Conservation (phyloP, 2,888 invertebrate species). For the Nebria brevicollis region DNA sequence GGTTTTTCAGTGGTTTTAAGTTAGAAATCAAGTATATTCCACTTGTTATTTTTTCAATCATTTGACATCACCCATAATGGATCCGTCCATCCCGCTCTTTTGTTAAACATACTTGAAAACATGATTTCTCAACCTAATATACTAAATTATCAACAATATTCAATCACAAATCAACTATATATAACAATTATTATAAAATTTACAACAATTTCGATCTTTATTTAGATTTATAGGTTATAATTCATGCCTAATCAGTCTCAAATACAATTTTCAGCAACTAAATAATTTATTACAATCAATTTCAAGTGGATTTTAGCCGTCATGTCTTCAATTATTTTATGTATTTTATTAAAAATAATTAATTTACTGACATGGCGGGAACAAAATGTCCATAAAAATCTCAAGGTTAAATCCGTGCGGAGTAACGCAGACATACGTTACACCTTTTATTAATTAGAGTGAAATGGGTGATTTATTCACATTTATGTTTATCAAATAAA, state of each 20-base stretch:
- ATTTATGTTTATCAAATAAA: neutral
- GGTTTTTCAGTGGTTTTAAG: constrained; percentile 57
- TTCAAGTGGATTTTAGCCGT: neutral
- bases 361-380: constrained; percentile 57
- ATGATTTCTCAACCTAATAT: neutral
- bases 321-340: neutral
- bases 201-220: neutral
- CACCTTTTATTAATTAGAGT: neutral
- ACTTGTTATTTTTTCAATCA: constrained; percentile 41
- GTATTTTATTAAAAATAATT: constrained; percentile 18
- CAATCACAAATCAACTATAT: neutral
- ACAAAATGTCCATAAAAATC: constrained; percentile 41
- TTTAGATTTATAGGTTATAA: constrained; percentile 10
- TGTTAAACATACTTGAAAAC: constrained; percentile 51
- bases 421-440: constrained; percentile 21
- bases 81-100: constrained; percentile 63
- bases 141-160: too few species aligned
- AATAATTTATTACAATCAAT: neutral
- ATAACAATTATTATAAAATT: neutral
- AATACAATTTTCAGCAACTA: neutral
- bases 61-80: constrained; percentile 55
- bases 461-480: neutral
- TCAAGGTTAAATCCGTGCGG: constrained; percentile 24
- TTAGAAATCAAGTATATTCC: constrained; percentile 55
- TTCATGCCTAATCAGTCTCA: neutral